phyloP scores from a whole-genome alignment of 2,888 invertebrate species.

The Adineta ricciae region DNA sequence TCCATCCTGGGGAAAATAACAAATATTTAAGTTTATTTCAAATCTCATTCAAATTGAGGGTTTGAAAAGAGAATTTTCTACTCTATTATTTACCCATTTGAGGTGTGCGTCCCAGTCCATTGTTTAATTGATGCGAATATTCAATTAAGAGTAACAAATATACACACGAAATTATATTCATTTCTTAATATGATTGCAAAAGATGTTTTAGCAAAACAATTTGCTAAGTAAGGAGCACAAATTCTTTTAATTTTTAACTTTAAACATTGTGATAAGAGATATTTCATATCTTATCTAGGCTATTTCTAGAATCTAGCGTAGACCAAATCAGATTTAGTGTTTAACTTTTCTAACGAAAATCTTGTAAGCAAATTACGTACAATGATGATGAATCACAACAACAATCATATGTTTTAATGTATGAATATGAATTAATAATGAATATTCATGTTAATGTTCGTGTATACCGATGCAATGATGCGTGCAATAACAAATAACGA shows the following conservation, averaged over 20 bases:
- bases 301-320: too few relatives aligned
- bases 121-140: neutral
- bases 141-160: neutral
- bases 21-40: too few relatives aligned
- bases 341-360: too few relatives aligned
- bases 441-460: neutral
- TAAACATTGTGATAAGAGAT: neutral
- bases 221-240: neutral
- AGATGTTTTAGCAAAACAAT: too few relatives aligned
- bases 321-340: too few relatives aligned
- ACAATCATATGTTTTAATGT: too few relatives aligned
- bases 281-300: neutral
- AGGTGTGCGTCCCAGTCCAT: neutral
- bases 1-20: neutral
- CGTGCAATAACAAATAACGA: neutral
- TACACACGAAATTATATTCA: neutral
- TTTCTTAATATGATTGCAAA: neutral
- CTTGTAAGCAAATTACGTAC: too few relatives aligned
- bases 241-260: neutral
- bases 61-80: too few relatives aligned
- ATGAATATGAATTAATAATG: too few relatives aligned
- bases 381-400: too few relatives aligned
- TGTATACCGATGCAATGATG: neutral
- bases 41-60: too few relatives aligned
- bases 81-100: neutral